These are phyloP conservation scores for Drosophila seguyi DNA, from an alignment of 1,140 invertebrate species.

Conservation along the genomic window DNA sequence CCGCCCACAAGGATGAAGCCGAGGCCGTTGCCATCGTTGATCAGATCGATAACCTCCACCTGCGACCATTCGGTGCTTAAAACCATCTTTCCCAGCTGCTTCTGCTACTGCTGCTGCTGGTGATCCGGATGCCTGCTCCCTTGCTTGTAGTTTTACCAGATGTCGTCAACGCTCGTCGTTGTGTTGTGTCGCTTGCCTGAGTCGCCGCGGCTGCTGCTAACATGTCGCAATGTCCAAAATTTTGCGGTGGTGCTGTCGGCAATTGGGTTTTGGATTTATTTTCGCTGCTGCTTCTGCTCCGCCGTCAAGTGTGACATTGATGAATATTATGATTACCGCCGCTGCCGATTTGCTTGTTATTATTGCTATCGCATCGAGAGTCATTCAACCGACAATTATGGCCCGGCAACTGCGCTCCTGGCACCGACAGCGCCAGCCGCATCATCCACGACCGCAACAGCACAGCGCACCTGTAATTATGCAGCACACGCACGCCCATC, in stretches of 20 bases:
- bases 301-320: constrained; percentile 36
- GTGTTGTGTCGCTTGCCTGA: constrained; percentile 4
- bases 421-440: constrained; percentile 68
- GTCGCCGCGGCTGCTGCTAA: constrained; percentile 48
- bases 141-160: constrained; percentile 7
- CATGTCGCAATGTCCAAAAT: constrained; percentile 57
- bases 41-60: constrained; percentile 95
- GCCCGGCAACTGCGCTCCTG: constrained; percentile 62
- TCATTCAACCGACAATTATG: constrained; percentile 61
- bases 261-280: constrained; percentile 19
- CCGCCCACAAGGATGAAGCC: constrained; percentile 98
- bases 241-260: constrained; percentile 61
- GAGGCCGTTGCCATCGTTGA: constrained; percentile 92
- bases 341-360: constrained; percentile 37
- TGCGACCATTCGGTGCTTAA: constrained; percentile 96
- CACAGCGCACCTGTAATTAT: constrained; percentile 73
- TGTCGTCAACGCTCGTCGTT: constrained; percentile 31
- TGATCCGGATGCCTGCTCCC: background rate
- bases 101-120: background rate
- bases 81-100: constrained; percentile 86
- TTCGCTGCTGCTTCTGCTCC: constrained; percentile 8
- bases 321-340: constrained; percentile 33
- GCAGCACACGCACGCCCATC: constrained; percentile 50
- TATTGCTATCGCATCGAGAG: constrained; percentile 66
- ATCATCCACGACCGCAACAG: constrained; percentile 66